Percentiles rank a stretch among this genome's conserved stretches.
These are phyloP conservation scores for Branchinecta sandiegonensis DNA, from an alignment of 2,888 invertebrate species.

Conservation along the genomic window DNA sequence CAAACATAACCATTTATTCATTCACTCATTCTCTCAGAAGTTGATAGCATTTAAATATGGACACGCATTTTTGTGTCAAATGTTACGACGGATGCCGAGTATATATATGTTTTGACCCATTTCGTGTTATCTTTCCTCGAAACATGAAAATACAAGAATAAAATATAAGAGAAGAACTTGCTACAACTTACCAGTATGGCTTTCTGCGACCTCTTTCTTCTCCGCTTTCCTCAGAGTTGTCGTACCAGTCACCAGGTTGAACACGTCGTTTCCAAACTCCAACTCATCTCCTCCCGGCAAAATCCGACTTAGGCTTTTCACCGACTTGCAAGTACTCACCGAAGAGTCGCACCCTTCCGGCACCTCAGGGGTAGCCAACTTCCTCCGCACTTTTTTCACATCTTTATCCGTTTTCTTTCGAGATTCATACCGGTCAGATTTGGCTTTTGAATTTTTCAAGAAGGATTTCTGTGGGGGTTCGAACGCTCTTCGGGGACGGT, in stretches of 20 bases:
- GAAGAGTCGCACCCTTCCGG: slow-evolving; percentile 21
- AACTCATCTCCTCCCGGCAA: slow-evolving; percentile 26
- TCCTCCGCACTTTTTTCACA: slow-evolving; percentile 17
- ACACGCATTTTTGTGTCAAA: too few relatives aligned
- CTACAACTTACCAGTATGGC: too few relatives aligned
- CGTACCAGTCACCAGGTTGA: slow-evolving; percentile 26
- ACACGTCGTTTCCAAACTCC: slow-evolving; percentile 26
- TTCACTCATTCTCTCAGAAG: too few relatives aligned
- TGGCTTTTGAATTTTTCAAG: neutral
- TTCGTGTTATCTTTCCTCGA: too few relatives aligned
- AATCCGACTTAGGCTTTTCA: slow-evolving; percentile 23
- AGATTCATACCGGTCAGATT: neutral
- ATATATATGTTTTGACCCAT: too few relatives aligned
- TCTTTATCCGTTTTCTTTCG: neutral
- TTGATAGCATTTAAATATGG: too few relatives aligned
- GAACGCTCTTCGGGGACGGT: slow-evolving; percentile 12
- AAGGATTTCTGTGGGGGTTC: neutral
- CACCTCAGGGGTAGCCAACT: neutral
- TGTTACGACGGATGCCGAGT: too few relatives aligned
- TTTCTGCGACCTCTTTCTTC: neutral
- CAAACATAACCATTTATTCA: too few relatives aligned
- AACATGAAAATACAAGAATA: too few relatives aligned
- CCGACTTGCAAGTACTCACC: slow-evolving; percentile 21
- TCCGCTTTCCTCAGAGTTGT: slow-evolving; percentile 22
- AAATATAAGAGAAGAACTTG: too few relatives aligned